Conservation (phyloP, 2,888 invertebrate genomes). For the Macropis europaea region DNA sequence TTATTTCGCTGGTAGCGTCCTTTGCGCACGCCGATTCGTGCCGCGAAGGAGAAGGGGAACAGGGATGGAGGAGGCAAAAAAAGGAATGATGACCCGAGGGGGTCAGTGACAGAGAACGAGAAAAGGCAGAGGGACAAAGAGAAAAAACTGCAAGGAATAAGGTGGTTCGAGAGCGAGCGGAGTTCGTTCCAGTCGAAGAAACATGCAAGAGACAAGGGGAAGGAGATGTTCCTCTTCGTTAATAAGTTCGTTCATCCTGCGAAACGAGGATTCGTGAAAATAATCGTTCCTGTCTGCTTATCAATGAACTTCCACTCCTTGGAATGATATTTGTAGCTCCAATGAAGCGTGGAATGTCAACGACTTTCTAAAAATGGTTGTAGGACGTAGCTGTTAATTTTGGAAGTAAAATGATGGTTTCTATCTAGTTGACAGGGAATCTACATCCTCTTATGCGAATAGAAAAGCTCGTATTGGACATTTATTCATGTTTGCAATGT, state of each 20-base stretch:
- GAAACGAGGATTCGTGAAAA: not conserved
- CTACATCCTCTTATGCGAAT: too few species aligned
- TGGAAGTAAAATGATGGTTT: too few species aligned
- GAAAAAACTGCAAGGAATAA: slow-evolving; percentile 21
- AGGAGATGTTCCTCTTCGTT: not conserved
- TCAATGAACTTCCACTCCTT: too few species aligned
- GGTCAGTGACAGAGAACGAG: slow-evolving; percentile 53
- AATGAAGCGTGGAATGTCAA: too few species aligned
- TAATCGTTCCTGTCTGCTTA: too few species aligned
- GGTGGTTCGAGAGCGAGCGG: slow-evolving; percentile 8
- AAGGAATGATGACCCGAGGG: slow-evolving; percentile 52
- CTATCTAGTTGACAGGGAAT: too few species aligned
- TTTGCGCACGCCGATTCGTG: slow-evolving; percentile 36
- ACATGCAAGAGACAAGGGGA: slow-evolving; percentile 16
- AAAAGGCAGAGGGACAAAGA: slow-evolving; percentile 5
- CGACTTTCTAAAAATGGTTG: too few species aligned
- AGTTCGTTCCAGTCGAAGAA: slow-evolving; percentile 43
- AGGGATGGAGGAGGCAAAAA: slow-evolving; percentile 30
- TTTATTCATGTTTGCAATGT: too few species aligned
- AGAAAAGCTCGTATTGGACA: too few species aligned
- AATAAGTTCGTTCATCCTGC: too few species aligned
- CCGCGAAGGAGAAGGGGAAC: slow-evolving; percentile 21
- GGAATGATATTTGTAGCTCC: too few species aligned
- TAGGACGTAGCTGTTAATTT: too few species aligned
- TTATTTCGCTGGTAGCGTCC: slow-evolving; percentile 48